A percentile compares a stretch with the other conserved stretches of the same genome.
These are phyloP conservation scores for Brienomyrus brachyistius DNA, from an alignment of 2,113 vertebrate genomes.

Conservation along the genomic window DNA sequence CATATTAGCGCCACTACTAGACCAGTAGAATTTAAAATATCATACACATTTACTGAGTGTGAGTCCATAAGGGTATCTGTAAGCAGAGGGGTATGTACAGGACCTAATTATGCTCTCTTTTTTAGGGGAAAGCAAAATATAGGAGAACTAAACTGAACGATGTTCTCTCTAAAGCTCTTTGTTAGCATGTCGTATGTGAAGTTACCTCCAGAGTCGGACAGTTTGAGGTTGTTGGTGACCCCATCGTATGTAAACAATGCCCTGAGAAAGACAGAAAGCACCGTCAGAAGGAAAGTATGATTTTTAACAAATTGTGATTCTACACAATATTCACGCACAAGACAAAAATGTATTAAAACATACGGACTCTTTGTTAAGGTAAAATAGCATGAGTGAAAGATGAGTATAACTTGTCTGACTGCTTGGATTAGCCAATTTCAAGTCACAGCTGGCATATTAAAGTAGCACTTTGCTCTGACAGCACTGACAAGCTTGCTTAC, in stretches of 20 bases:
- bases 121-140: background rate
- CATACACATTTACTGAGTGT: background rate
- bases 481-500: background rate
- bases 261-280: slow-evolving; percentile 20
- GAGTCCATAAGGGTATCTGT: background rate
- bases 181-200: background rate
- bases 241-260: slow-evolving; percentile 44
- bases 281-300: background rate
- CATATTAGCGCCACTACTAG: background rate
- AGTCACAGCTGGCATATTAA: background rate
- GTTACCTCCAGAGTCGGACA: slow-evolving; percentile 48
- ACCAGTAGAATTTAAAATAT: background rate
- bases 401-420: slow-evolving; percentile 19
- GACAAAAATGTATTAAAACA: background rate
- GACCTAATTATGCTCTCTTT: background rate
- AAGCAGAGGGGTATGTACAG: background rate
- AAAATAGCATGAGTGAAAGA: background rate
- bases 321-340: background rate
- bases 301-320: background rate
- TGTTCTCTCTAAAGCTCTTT: background rate
- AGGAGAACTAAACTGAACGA: background rate
- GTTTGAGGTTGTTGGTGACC: slow-evolving; percentile 41
- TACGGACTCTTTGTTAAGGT: background rate
- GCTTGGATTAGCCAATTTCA: background rate
- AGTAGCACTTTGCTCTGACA: background rate